Percentiles rank a stretch among this genome's conserved stretches.
Conservation (phyloP, 2,797 vertebrate species). For the Hippocampus kuda region DNA sequence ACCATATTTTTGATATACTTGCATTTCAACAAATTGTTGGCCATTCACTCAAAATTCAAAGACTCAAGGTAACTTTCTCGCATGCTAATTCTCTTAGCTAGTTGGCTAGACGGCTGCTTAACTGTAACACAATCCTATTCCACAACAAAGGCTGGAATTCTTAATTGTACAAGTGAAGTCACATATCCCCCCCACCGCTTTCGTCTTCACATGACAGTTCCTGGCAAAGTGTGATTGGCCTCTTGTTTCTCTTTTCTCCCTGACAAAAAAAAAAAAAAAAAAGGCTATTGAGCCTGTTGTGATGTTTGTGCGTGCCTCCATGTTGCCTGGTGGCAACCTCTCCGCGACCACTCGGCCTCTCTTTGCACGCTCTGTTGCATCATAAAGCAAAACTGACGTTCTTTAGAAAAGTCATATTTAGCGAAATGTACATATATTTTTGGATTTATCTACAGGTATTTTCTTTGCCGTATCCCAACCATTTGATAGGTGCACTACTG, state of each 20-base stretch:
- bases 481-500: not conserved
- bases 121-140: not conserved
- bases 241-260: conserved; percentile 22
- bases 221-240: conserved; percentile 32
- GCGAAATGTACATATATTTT: not conserved
- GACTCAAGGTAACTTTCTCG: not conserved
- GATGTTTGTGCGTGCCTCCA: conserved; percentile 27
- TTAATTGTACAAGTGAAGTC: not conserved
- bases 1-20: not conserved
- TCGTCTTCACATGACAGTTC: conserved; percentile 44
- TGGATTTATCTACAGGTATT: not conserved
- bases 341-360: not conserved
- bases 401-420: not conserved
- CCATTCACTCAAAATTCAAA: not conserved
- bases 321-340: conserved; percentile 52
- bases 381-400: not conserved
- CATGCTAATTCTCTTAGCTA: not conserved
- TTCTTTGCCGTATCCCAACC: not conserved
- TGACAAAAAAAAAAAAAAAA: conserved; percentile 52
- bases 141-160: conserved; percentile 1
- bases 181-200: not conserved
- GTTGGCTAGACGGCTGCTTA: not conserved
- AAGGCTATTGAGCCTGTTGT: conserved; percentile 52
- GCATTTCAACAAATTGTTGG: not conserved
- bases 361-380: not conserved